Conservation (phyloP, 2,113 vertebrate species). For the Lepus americanus region DNA sequence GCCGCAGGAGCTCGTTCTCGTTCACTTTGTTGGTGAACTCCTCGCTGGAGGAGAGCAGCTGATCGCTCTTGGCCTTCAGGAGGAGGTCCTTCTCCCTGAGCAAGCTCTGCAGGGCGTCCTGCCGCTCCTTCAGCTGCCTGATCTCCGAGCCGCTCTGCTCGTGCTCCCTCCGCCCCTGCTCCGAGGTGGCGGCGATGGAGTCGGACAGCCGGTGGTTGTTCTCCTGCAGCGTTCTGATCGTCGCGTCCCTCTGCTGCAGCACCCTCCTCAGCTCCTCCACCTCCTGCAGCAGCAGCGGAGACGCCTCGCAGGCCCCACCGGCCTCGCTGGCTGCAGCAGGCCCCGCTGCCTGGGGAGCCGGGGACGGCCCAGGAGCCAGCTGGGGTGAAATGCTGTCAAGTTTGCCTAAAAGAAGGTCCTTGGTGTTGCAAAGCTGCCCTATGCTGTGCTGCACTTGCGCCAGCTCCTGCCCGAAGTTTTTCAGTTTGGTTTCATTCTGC, state of each 20-base stretch:
- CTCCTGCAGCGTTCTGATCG: slow-evolving; percentile 94
- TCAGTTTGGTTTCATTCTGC: slow-evolving; percentile 94
- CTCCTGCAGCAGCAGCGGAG: slow-evolving; percentile 85
- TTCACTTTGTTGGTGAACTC: slow-evolving; percentile 93
- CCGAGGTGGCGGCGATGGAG: slow-evolving; percentile 90
- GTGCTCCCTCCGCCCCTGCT: slow-evolving; percentile 90
- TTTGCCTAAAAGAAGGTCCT: slow-evolving; percentile 94
- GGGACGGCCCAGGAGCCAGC: slow-evolving; percentile 46
- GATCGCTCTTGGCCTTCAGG: slow-evolving; percentile 97
- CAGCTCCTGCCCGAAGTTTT: slow-evolving; percentile 93
- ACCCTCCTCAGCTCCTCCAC: slow-evolving; percentile 87
- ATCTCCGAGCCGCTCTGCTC: slow-evolving; percentile 88
- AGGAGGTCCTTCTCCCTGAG: slow-evolving; percentile 96
- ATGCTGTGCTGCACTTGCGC: slow-evolving; percentile 96
- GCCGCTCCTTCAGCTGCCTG: slow-evolving; percentile 90
- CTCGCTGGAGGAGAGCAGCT: slow-evolving; percentile 92
- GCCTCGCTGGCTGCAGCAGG: not conserved
- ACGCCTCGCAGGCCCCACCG: slow-evolving; percentile 73
- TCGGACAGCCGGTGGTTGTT: slow-evolving; percentile 94
- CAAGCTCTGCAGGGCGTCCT: slow-evolving; percentile 93
- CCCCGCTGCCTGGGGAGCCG: slow-evolving; percentile 47
- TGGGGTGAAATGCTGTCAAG: slow-evolving; percentile 90
- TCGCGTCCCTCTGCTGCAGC: slow-evolving; percentile 91
- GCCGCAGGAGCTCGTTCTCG: slow-evolving; percentile 97
- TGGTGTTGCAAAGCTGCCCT: slow-evolving; percentile 94